Base-by-base conservation (phyloP, 2,888 invertebrate genomes). In the Caenorhabditis sp. region DNA sequence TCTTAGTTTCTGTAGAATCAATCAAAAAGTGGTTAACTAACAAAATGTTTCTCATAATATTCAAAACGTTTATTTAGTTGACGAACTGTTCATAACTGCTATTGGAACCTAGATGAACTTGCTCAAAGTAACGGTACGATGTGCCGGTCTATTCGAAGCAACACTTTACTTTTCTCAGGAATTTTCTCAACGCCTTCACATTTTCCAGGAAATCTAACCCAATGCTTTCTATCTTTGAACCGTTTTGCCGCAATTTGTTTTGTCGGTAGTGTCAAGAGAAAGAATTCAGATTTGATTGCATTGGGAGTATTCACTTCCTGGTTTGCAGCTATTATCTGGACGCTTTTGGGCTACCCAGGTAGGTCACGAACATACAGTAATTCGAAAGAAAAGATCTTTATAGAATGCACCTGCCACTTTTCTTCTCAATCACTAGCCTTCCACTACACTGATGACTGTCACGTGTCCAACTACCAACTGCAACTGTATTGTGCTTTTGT, bases 401-500 rank as follows among this genome's bases (percentile, higher is more conserved):
- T 63, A 77, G 79, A 79, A 58, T 79, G 79, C 49, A 64, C 70
- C 2, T 79, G 79, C n/a, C 47, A n/a, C 38, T 79, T 79, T 44
- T 79, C 79, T 10, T 31, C 70, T 12, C 16, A 54, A 22, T 35
- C 54, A 7, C 79, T 79, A 7, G 58, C 61, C 2, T 79, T 70
- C 31, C 54, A 2, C 2, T 72, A 64, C 16, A 2, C 31, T 7
- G 70, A 79, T 51, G 70, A 79, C n/a, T 79, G 79, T 44, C 79
- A 79, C 64, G 41, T 72, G 24, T 51, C 79, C 7, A 79, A 79
- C 49, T 70, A 70, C 44, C 79, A 79, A 54, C 70, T 79, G 12
- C 79, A 79, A 35, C 44, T 79, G 22, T 79, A 79, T 35, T 79
- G 79, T 54, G 63, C 79, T 7, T 79, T 79, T 56, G 79, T 79